A percentile compares a stretch with the other conserved stretches of the same genome.
Conservation (phyloP, 2,888 invertebrate genomes). For the Aquatica leii region DNA sequence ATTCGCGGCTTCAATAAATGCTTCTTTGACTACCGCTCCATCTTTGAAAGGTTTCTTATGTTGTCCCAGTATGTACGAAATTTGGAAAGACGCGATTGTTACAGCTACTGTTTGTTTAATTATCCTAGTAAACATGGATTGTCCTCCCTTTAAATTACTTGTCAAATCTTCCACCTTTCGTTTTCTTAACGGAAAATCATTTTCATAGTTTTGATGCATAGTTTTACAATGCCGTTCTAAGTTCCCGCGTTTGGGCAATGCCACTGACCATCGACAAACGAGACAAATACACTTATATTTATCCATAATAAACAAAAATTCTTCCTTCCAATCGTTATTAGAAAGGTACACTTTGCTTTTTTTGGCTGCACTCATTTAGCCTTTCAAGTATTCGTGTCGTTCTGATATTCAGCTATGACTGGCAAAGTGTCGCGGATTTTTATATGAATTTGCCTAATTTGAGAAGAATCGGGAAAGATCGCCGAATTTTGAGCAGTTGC, state of each 20-base stretch:
- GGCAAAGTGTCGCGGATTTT: background rate
- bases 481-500: background rate
- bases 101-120: too few species aligned
- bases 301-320: background rate
- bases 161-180: constrained; percentile 16
- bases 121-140: constrained; percentile 18
- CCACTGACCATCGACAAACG: background rate
- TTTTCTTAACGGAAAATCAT: constrained; percentile 20
- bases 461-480: too few species aligned
- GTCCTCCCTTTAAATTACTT: constrained; percentile 7
- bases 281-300: background rate
- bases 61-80: constrained; percentile 29
- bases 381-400: background rate
- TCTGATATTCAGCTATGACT: background rate
- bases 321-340: too few species aligned
- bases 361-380: background rate
- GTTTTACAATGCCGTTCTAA: constrained; percentile 14
- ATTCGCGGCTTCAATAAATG: constrained; percentile 33
- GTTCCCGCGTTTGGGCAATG: background rate
- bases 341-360: background rate
- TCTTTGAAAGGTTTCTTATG: constrained; percentile 40
- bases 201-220: constrained; percentile 7
- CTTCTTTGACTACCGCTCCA: too few species aligned
- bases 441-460: too few species aligned
- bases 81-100: constrained; percentile 29